Evolutionary conservation across 2,113 vertebrate species (phyloP), one percentile per base, ranked within the genome.

Genomic region (Lasiurus borealis): DNA sequence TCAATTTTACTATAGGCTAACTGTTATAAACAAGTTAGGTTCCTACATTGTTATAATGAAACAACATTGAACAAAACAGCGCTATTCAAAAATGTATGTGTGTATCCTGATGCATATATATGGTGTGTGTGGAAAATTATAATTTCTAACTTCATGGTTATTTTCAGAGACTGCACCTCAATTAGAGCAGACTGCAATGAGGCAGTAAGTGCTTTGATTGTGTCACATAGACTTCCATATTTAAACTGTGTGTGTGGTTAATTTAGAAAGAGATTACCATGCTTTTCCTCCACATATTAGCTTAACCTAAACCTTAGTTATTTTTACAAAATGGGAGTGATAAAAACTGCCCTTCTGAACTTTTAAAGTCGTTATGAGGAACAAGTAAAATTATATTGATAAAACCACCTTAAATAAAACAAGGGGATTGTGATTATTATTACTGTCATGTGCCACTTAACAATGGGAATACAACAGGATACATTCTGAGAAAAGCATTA

Each of bases 111-210:
- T 27, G 59, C 27, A 36, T 18, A 27, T 14, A 81, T 40, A 40
- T 59, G 6, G 34, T 50, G 29, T 31, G 44, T 78, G 18, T 89
- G 31, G 83, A 76, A 96, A 95, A 89, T 88, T 89, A 84, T 57
- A 72, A 94, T 94, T 89, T 96, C 82, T 69, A 44, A 90, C 54
- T 81, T 94, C 29, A 40, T 54, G 85, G 69, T 82, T 93, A 92
- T 90, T 97, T 96, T 97, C 90, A 96, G 90, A 94, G 95, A 93
- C 59, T 72, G 81, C n/a, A 87, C 40, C 1, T 0, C 75, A 92
- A 88, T 94, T 77, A 93, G 31, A 85, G 71, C 59, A 88, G 72
- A 84, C 57, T 71, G 27, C 25, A 68, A 57, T 50, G 64, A 78
- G 81, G 48, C 84, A 84, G 76, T 29, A 69, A 93, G 73, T 57